A percentile compares a stretch with the other conserved stretches of the same genome.
Evolutionary conservation across 2,113 vertebrate species (phyloP).

Genomic region (Paramormyrops kingsleyae): DNA sequence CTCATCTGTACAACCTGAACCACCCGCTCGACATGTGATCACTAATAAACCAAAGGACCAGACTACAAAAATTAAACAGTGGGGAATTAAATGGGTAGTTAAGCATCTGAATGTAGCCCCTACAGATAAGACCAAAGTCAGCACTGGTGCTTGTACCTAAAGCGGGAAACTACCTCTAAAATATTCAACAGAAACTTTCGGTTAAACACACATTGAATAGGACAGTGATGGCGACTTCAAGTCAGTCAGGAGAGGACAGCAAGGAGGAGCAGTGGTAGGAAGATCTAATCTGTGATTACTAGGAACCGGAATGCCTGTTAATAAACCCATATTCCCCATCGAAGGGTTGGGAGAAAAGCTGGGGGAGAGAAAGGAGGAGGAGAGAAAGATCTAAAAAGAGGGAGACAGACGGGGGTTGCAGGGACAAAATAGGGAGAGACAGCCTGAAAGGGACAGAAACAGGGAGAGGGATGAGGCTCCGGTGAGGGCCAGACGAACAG

Average conservation of each 20-base stretch:
- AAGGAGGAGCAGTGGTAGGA: neutral
- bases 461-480: slow-evolving; percentile 33
- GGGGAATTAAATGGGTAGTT: neutral
- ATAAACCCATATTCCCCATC: neutral
- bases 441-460: slow-evolving; percentile 31
- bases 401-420: slow-evolving; percentile 34
- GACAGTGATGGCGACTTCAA: neutral
- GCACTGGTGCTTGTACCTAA: neutral
- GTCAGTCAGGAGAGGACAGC: neutral
- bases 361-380: slow-evolving; percentile 16
- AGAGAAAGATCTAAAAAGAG: slow-evolving; percentile 29
- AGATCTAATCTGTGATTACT: neutral
- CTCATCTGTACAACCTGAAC: slow-evolving; percentile 12
- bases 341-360: slow-evolving; percentile 11
- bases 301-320: neutral
- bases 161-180: neutral
- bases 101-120: neutral
- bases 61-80: neutral
- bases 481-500: slow-evolving; percentile 23
- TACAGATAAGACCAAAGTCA: neutral
- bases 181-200: neutral
- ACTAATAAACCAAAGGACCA: neutral
- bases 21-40: neutral
- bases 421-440: slow-evolving; percentile 37
- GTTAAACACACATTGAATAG: neutral